Evolutionary conservation across 2,888 invertebrate species (phyloP), one percentile per base, ranked within the genome.

Genomic region (Tromatobia lineatoria): DNA sequence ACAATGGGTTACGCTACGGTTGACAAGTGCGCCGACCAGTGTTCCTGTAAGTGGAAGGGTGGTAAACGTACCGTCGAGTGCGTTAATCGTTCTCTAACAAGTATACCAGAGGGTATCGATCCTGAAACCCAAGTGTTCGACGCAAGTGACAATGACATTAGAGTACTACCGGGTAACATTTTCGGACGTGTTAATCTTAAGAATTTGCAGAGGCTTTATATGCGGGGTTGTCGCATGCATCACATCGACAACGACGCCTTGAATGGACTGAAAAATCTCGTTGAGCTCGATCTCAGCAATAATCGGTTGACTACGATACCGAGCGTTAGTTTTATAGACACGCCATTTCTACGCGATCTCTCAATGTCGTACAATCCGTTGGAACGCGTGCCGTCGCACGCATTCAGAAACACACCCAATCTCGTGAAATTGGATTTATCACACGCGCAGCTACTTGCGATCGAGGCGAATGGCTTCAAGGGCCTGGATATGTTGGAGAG

Each of bases 21-120:
- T 45, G 93, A 93, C 88, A 93, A 92, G 88, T 94, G 93, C 88
- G 90, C 92, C 77, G 92, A 92, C 77, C 90, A 92, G 89, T 98
- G 98, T 94, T 95, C 96, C 90, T 98, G 98, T 94, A 98, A 98
- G 94, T 98, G 98, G 98, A 98, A 98, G 94, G 96, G 97, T 90
- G 98, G 98, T 89, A 98, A 98, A 94, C 97, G 98, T 93, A 98
- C 98, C 71, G 98, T 98, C 84, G 98, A 98, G 94, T 98, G 98
- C 94, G 96, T 96, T 92, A 96, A 97, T 94, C 96, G 97, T 82
- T 96, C 96, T 82, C 95, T 98, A 87, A 97, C 97, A 91, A 96
- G 96, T 78, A 96, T 98, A 88, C 98, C 98, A 66, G 96, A 97
- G 90, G 96, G 96, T 91, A 96, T 98, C 88, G 98, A 98, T 94